Conservation (phyloP, 1,140 invertebrate genomes). For the Wiebesia pumilae region DNA sequence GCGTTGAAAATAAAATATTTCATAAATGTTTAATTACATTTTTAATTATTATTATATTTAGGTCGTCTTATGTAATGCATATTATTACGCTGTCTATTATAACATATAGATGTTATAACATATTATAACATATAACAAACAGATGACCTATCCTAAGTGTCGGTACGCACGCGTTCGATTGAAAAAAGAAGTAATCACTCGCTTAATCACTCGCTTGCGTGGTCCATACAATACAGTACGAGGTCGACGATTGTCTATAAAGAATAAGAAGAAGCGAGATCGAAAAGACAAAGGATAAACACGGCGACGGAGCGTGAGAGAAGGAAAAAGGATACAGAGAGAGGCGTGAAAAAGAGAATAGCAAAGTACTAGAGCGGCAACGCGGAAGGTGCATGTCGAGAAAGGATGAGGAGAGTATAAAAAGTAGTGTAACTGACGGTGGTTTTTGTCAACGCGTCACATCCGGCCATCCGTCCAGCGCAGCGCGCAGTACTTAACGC, state of each 20-base stretch:
- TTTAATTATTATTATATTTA: no score
- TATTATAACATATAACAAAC: no score
- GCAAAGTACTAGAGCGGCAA: constrained; percentile 23
- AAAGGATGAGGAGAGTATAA: constrained; percentile 37
- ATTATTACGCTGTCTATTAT: no score
- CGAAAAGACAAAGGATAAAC: constrained; percentile 50
- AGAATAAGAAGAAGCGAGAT: constrained; percentile 13
- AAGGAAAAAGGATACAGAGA: constrained; percentile 38
- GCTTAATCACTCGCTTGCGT: constrained; percentile 40
- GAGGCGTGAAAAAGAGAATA: constrained; percentile 49
- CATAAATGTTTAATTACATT: no score
- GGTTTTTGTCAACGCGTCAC: constrained; percentile 68
- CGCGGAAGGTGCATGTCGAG: neutral
- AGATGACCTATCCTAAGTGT: no score
- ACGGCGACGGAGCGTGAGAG: constrained; percentile 59
- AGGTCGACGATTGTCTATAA: neutral
- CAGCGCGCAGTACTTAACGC: constrained; percentile 56
- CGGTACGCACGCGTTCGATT: neutral
- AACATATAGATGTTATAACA: no score
- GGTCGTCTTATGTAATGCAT: no score
- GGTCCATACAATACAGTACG: neutral
- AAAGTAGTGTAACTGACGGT: constrained; percentile 63
- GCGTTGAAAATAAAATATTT: no score
- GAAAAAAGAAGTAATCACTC: constrained; percentile 27
- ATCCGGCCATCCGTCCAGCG: constrained; percentile 70